A percentile compares a stretch with the other conserved stretches of the same genome.
phyloP scores from a whole-genome alignment of 2,797 vertebrate species.

The Brotula barbata region DNA sequence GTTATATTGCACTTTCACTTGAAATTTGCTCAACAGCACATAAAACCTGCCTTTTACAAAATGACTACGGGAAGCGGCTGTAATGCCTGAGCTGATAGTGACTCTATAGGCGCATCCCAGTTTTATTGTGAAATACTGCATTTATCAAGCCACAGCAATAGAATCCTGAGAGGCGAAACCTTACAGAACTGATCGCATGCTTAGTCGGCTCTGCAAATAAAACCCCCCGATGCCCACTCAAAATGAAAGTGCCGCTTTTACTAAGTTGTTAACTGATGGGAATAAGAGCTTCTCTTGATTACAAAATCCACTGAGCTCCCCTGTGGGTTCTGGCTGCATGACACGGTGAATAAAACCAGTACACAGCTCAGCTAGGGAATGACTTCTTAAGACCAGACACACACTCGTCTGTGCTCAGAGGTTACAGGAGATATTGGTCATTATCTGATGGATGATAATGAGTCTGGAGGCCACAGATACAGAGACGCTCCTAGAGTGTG shows the following conservation, averaged over 20 bases:
- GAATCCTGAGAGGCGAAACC: not conserved
- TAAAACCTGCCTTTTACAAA: conserved; percentile 3
- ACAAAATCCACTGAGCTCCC: conserved; percentile 29
- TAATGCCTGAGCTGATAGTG: not conserved
- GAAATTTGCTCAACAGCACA: no score
- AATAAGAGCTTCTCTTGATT: conserved; percentile 53
- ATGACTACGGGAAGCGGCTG: not conserved
- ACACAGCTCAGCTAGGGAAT: conserved; percentile 1
- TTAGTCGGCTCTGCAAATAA: conserved; percentile 23
- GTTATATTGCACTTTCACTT: no score
- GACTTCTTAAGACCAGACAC: not conserved
- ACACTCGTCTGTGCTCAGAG: conserved; percentile 1
- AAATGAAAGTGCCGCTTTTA: conserved; percentile 54
- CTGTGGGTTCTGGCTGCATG: conserved; percentile 21
- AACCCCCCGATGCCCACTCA: conserved; percentile 27
- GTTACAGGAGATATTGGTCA: conserved; percentile 9
- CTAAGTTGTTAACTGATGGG: conserved; percentile 48
- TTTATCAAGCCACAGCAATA: conserved; percentile 3
- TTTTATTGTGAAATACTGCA: conserved; percentile 8
- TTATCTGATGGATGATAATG: conserved; percentile 7
- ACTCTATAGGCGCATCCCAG: not conserved
- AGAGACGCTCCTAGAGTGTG: conserved; percentile 9
- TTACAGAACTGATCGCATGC: conserved; percentile 5
- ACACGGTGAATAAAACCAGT: conserved; percentile 19
- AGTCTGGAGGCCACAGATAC: conserved; percentile 9